Percentiles rank a stretch among this genome's conserved stretches.
Evolutionary conservation across 2,888 invertebrate genomes (phyloP).

Genomic region (Thalpophila matura): DNA sequence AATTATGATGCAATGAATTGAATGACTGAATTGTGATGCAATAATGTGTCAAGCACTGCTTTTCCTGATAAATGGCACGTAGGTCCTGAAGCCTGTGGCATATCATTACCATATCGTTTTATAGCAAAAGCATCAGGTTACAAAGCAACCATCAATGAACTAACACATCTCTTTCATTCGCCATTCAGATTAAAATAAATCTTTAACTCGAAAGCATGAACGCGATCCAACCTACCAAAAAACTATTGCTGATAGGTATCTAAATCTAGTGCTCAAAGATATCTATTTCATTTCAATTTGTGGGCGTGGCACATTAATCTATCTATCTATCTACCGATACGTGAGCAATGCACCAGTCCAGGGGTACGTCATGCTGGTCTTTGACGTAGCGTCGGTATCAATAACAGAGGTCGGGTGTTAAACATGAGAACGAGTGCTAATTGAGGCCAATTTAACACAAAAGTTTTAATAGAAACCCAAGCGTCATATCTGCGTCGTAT

Average conservation of each 20-base stretch:
- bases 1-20: background rate
- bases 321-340: too few relatives aligned
- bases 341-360: background rate
- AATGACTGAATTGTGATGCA: background rate
- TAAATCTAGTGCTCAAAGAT: constrained; percentile 10
- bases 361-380: constrained; percentile 24
- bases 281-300: constrained; percentile 29
- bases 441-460: constrained; percentile 68
- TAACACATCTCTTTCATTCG: background rate
- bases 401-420: constrained; percentile 67
- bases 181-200: background rate
- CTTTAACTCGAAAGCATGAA: background rate
- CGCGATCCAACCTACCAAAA: background rate
- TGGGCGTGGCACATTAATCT: constrained; percentile 15
- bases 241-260: background rate
- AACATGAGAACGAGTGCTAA: constrained; percentile 61
- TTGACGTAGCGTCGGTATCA: constrained; percentile 30
- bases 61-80: constrained; percentile 9
- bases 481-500: constrained; percentile 36
- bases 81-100: background rate
- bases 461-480: constrained; percentile 43
- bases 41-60: background rate
- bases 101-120: too few relatives aligned
- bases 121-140: background rate
- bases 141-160: background rate